Base-by-base conservation (phyloP, 2,113 vertebrate species). In the Eulemur rufifrons region DNA sequence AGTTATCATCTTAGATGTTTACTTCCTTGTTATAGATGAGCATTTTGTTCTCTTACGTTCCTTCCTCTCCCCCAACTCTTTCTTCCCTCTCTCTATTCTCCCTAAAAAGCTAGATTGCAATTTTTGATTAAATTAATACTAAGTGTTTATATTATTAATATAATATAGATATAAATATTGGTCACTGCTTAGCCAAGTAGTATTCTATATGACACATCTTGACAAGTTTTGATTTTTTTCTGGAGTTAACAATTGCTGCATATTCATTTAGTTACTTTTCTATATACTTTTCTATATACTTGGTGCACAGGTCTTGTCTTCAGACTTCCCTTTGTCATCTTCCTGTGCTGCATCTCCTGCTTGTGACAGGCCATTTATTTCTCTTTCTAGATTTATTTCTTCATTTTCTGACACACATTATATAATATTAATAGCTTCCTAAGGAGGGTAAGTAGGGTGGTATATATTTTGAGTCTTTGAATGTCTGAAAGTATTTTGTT, bases 1-100 rank as follows among this genome's bases (percentile, higher is more conserved):
- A 90, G 66, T 54, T 83, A 47, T 91, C 39, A 77, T 88, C 66
- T 95, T 93, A 88, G 47, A n/a, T 17, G n/a, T 83, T 69, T 69
- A 13, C n/a, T 77, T 54, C 39, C 42, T n/a, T 84, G 39, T 68
- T 73, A 12, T 68, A 34, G 45, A 47, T 87, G 78, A 39, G 29
- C 27, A 59, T 68, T 88, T 88, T 15, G 34, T 37, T 89, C 39
- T 83, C 59, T 81, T 50, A 68, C 13, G 27, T 69, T 61, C 39
- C 42, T 47, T 47, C 23, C 39, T 45, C 27, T 84, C 14, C 20
- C 10, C 63, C 52, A 81, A 37, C 17, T 71, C 39, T 17, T 17
- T 7, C 45, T 50, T 81, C 9, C 15, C 18, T 81, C 13, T 9
- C 37, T 3, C 14, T 2, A 15, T 52, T 63, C n/a, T 90, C 50